These are phyloP conservation scores for Calephelis virginiensis DNA, from an alignment of 1,140 invertebrate species.

Conservation along the genomic window DNA sequence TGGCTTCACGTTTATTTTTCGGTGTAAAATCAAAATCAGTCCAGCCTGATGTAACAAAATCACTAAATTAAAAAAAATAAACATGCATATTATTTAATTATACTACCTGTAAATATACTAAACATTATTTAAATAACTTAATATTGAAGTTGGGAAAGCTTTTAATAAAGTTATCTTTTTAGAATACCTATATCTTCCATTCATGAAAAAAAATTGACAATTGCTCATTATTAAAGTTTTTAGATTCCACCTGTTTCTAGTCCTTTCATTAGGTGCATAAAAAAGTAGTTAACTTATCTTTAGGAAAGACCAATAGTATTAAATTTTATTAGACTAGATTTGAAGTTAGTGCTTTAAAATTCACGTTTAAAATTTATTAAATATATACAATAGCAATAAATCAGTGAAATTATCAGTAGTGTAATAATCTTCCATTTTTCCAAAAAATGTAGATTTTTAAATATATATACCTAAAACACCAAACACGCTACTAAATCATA, in stretches of 20 bases:
- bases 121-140: neutral
- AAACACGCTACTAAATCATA: neutral
- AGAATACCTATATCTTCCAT: slow-evolving; percentile 23
- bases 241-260: slow-evolving; percentile 56
- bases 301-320: slow-evolving; percentile 67
- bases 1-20: too few species aligned
- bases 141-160: neutral
- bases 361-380: slow-evolving; percentile 31
- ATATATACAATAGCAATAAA: slow-evolving; percentile 30
- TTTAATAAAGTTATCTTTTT: slow-evolving; percentile 6
- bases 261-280: slow-evolving; percentile 50
- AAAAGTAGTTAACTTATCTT: slow-evolving; percentile 51
- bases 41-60: too few species aligned
- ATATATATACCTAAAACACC: slow-evolving; percentile 1
- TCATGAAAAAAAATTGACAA: slow-evolving; percentile 36
- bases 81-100: too few species aligned
- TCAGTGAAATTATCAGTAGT: slow-evolving; percentile 27
- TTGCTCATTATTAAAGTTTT: slow-evolving; percentile 62
- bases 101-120: neutral
- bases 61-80: too few species aligned
- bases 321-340: slow-evolving; percentile 41
- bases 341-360: slow-evolving; percentile 53
- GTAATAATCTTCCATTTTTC: neutral
- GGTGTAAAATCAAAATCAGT: too few species aligned
- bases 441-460: slow-evolving; percentile 4